These are phyloP conservation scores for Oriolus oriolus DNA, from an alignment of 2,113 vertebrate genomes.

Conservation along the genomic window DNA sequence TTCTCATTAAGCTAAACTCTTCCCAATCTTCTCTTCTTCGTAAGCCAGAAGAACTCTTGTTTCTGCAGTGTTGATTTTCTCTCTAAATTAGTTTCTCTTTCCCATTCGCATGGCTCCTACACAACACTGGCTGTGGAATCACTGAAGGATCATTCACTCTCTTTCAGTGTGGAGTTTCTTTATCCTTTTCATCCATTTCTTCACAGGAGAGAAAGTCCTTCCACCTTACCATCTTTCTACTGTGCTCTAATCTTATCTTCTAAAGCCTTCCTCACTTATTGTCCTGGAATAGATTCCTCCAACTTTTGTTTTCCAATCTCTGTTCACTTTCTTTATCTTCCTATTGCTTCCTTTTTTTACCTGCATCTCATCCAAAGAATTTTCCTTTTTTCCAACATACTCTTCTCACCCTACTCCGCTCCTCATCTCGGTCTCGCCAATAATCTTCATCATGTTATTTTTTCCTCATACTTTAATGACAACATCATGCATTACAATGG, in stretches of 20 bases:
- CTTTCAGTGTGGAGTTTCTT: background rate
- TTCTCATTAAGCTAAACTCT: background rate
- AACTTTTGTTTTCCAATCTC: background rate
- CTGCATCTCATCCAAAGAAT: background rate
- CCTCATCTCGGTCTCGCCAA: background rate
- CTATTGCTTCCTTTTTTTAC: background rate
- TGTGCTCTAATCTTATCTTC: background rate
- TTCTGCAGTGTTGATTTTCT: background rate
- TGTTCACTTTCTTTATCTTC: background rate
- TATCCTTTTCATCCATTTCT: background rate
- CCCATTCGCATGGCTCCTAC: background rate
- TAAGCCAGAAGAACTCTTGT: background rate
- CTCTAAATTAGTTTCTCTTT: background rate
- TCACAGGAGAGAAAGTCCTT: background rate
- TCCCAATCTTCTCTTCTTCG: fast-evolving
- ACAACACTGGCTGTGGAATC: background rate
- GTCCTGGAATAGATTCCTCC: background rate
- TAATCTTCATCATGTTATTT: background rate
- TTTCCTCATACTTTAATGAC: background rate
- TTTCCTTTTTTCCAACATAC: background rate
- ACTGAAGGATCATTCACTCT: background rate
- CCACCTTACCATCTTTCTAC: background rate
- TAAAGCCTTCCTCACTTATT: background rate
- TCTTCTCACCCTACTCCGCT: background rate
- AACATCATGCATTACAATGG: background rate